Conservation (phyloP, 2,113 vertebrate species). For the Nesoenas mayeri region DNA sequence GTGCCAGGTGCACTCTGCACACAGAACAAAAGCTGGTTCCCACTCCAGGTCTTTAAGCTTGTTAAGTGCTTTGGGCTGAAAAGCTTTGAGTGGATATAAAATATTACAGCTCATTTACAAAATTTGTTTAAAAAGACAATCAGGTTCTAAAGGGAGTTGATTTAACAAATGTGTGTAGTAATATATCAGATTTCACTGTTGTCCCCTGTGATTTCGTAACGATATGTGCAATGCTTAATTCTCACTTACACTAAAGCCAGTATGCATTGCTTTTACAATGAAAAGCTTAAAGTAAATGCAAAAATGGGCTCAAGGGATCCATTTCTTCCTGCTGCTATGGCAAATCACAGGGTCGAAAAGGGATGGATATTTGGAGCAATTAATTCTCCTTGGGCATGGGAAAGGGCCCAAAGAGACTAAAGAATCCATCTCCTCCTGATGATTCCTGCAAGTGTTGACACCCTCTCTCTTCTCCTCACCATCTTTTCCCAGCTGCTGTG, state of each 20-base stretch:
- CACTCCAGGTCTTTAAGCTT: constrained; percentile 12
- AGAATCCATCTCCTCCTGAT: neutral
- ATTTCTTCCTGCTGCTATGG: neutral
- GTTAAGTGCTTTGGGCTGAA: constrained; percentile 41
- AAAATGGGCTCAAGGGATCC: constrained; percentile 3
- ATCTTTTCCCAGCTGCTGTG: neutral
- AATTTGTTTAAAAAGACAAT: constrained; percentile 63
- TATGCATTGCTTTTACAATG: constrained; percentile 41
- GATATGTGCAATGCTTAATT: constrained; percentile 30
- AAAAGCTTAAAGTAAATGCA: constrained; percentile 46
- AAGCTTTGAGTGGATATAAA: constrained; percentile 52
- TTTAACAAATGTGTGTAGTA: constrained; percentile 10
- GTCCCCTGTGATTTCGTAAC: constrained; percentile 1
- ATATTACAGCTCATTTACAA: constrained; percentile 46
- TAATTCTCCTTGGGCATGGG: neutral
- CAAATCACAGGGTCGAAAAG: neutral
- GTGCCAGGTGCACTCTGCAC: neutral
- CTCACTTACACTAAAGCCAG: constrained; percentile 35
- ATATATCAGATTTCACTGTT: constrained; percentile 16
- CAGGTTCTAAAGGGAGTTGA: constrained; percentile 22
- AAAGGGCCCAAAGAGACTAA: neutral
- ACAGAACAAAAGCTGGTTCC: constrained; percentile 18
- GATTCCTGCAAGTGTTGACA: neutral
- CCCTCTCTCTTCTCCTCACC: neutral
- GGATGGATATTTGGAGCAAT: neutral